Base-by-base conservation (phyloP, 2,888 invertebrate species). In the Watsonalla binaria region DNA sequence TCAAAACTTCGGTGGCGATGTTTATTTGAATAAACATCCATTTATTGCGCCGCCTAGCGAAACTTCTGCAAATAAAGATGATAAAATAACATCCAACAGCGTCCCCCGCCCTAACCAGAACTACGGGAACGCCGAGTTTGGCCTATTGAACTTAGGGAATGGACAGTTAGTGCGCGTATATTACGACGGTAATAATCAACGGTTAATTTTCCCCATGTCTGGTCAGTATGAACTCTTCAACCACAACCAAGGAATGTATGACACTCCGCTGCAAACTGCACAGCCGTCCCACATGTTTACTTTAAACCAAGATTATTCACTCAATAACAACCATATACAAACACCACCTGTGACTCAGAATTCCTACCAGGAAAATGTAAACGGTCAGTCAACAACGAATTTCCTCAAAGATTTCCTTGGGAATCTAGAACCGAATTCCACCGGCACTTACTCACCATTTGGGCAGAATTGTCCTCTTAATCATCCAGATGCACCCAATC, bases 401-500 rank as follows among this genome's bases (percentile, higher is more conserved):
- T 88, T 95, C 59, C 92, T 95, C 55, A 94, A 95, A 68, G 94
- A 94, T 80, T 87, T 95, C 47, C 92, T 94, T 52, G 94, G 94
- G 8, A 95, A 95, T 74, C 94, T 94, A 93, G 92, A 93, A 42
- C 94, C 95, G 6, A 94, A 94, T 74, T 93, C 93, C 39, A 93
- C 92, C 53, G 95, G 95, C 13, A 95, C 94, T 7, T 95, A 95
- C 70, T 94, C 94, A 53, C 95, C 95, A 0, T 95, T 95, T 81
- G 95, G 95, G 2, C 93, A 92, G 68, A 90, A 92, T 57, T 92
- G 92, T 62, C 89, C 91, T 7, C 76, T 92, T 13, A 92, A 92
- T 62, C 92, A 90, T 58, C 90, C 88, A 8, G 88, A 89, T 67
- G 80, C 84, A 47, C 82, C 88, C 2, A 74, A 81, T 45, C 60